Evolutionary conservation across 2,113 vertebrate species (phyloP).

Genomic region (Excalfactoria chinensis): DNA sequence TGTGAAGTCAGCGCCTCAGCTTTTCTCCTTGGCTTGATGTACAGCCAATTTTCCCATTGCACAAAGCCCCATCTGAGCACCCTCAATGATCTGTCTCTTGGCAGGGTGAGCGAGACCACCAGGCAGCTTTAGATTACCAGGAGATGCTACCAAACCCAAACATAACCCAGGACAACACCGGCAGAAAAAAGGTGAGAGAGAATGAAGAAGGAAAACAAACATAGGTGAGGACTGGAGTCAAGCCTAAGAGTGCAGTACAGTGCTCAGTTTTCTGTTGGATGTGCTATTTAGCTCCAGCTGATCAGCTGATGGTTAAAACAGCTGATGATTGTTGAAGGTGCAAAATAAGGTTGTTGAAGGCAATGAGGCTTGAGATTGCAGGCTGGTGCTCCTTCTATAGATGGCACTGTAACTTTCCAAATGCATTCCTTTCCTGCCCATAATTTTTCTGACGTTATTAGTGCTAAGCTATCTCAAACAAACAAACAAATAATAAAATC

Average conservation of each 20-base stretch:
- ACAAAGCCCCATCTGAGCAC: not conserved
- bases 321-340: not conserved
- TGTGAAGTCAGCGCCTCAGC: not conserved
- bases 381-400: constrained; percentile 23
- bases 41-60: not conserved
- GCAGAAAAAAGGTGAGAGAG: not conserved
- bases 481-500: not conserved
- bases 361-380: not conserved
- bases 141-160: not conserved
- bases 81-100: not conserved
- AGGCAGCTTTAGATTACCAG: not conserved
- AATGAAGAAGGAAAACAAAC: not conserved
- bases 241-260: not conserved
- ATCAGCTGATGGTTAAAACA: not conserved
- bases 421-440: not conserved
- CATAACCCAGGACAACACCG: not conserved
- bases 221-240: not conserved
- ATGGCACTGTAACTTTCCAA: constrained; percentile 54
- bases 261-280: not conserved
- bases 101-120: not conserved
- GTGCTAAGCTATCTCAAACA: not conserved
- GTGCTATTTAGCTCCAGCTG: not conserved
- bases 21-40: not conserved
- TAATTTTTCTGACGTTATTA: not conserved
- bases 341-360: not conserved